Evolutionary conservation across 2,797 vertebrate species (phyloP).

Genomic region (Crocodylus rhombifer): DNA sequence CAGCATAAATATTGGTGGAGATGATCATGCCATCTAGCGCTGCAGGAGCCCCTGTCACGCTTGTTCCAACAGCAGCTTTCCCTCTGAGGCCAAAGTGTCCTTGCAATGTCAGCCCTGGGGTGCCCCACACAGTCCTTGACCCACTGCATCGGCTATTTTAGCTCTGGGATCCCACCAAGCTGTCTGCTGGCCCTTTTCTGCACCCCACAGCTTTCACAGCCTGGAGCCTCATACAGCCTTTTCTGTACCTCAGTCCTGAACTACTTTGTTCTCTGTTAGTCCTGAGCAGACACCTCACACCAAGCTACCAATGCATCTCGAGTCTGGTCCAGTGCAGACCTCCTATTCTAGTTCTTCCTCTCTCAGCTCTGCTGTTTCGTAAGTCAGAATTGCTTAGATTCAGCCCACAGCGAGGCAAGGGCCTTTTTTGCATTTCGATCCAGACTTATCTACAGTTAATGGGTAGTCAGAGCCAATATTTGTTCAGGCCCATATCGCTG

Average conservation of each 20-base stretch:
- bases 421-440: neutral
- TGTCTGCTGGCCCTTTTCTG: too few species aligned
- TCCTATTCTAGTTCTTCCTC: neutral
- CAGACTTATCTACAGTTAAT: neutral
- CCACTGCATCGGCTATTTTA: neutral
- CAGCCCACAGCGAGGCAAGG: neutral
- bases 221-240: too few species aligned
- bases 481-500: neutral
- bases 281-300: neutral
- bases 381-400: neutral
- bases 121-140: neutral
- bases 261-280: neutral
- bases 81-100: neutral
- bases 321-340: neutral
- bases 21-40: neutral
- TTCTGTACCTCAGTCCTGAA: neutral
- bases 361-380: neutral
- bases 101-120: neutral
- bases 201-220: too few species aligned
- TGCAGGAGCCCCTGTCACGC: neutral
- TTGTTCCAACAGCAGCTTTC: rapidly evolving
- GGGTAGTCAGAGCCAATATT: neutral
- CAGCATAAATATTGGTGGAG: rapidly evolving
- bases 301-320: neutral
- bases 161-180: neutral